Base-by-base conservation (phyloP, 92 coral and sea anemone genomes). In the Chrysogorgia sp. region DNA sequence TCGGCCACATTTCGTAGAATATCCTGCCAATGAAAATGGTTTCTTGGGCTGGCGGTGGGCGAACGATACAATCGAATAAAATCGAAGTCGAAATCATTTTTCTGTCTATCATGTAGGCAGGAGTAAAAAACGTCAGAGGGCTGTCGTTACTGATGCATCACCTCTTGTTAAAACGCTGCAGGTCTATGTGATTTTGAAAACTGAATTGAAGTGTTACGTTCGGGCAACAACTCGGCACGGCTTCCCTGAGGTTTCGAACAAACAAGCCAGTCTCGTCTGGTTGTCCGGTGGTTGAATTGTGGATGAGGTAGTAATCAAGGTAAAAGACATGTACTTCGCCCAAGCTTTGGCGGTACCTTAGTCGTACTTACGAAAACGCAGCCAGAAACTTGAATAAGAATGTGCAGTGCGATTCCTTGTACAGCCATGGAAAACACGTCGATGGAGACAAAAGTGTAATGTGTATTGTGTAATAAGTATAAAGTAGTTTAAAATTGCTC, bases 11-110 rank as follows among this genome's bases (percentile, higher is more conserved):
- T 68, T 68, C 45, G 53, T 40, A 9, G 35, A 68, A 40, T 21
- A 68, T 68, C 15, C 45, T 58, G 4, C 75, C 75, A 7, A 68
- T 58, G 45, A 68, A 68, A 48, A 68, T 58, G 3, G 75, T 55
- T 1, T 68, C 75, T 40, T 40, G 40, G 9, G 58, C 33, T 20
- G 21, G 23, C 10, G 75, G 58, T 10, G 19, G 75, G 75, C 34
- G 75, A 68, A 1, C 33, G 58, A 47, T 35, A 40, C 12, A 68
- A 58, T 45, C 75, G 15, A 10, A 68, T 19, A 47, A 68, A 68
- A 33, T 48, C 53, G 22, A 23, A 23, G 23, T 68, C 56, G 24
- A 35, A n/a, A 47, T 68, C 75, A 34, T 68, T 40, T 19, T 40
- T 52, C 1, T 40, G 17, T 1, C 6, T 28, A 14, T 34, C 20